A percentile compares a stretch with the other conserved stretches of the same genome.
Evolutionary conservation across 2,797 vertebrate species (phyloP).

Genomic region (Xenentodon cancila): DNA sequence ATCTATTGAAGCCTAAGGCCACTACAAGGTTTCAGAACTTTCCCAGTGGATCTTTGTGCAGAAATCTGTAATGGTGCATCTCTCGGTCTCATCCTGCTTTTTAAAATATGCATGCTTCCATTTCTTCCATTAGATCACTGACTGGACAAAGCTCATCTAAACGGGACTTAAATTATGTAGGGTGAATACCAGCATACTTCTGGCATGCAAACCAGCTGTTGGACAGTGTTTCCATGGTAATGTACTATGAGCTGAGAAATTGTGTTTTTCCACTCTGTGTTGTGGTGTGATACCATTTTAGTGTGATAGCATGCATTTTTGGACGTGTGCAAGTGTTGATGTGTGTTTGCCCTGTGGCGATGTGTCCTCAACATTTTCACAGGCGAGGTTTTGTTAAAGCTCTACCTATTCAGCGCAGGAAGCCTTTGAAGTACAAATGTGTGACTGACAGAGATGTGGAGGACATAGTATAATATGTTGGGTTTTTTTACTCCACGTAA

Average conservation of each 20-base stretch:
- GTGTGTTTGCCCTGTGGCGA: slow-evolving; percentile 50
- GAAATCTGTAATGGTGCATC: neutral
- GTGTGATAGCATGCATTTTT: slow-evolving; percentile 23
- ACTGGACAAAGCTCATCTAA: slow-evolving; percentile 68
- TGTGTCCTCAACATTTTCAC: slow-evolving; percentile 56
- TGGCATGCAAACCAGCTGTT: slow-evolving; percentile 76
- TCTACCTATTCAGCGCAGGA: slow-evolving; percentile 33
- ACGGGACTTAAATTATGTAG: slow-evolving; percentile 71
- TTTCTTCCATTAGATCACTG: slow-evolving; percentile 59
- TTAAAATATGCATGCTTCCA: slow-evolving; percentile 68
- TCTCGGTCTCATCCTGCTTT: slow-evolving; percentile 15
- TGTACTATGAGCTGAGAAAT: slow-evolving; percentile 44
- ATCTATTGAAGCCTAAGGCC: slow-evolving; percentile 7
- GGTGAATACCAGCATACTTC: slow-evolving; percentile 42
- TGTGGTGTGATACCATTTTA: slow-evolving; percentile 45
- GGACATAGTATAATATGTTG: neutral
- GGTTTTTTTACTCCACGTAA: neutral
- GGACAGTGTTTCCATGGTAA: slow-evolving; percentile 76
- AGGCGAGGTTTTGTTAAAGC: slow-evolving; percentile 52
- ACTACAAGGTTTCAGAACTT: slow-evolving; percentile 12
- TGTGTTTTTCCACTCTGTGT: slow-evolving; percentile 36
- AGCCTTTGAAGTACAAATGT: slow-evolving; percentile 56
- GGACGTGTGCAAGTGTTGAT: neutral
- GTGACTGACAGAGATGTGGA: neutral
- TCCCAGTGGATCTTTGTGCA: neutral